phyloP scores from a whole-genome alignment of 1,140 invertebrate genomes.

The Halyomorpha halys region DNA sequence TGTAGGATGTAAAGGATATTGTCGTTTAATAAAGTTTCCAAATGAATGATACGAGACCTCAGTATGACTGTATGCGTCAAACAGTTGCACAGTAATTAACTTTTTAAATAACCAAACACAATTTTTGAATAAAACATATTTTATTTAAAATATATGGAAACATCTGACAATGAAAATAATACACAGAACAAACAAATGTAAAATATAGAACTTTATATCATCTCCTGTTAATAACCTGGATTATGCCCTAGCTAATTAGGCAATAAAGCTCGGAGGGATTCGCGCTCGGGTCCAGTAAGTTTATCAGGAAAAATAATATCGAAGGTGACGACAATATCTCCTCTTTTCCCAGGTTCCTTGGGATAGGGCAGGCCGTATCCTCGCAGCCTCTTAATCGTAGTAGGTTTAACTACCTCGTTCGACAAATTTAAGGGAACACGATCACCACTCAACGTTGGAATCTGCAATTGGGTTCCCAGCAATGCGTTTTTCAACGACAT shows the following conservation, averaged over 20 bases:
- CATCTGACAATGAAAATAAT: too few relatives aligned
- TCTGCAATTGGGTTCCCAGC: constrained; percentile 76
- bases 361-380: constrained; percentile 91
- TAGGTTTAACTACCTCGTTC: constrained; percentile 85
- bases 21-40: too few relatives aligned
- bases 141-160: too few relatives aligned
- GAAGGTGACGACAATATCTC: constrained; percentile 93
- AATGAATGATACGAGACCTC: too few relatives aligned
- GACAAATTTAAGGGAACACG: constrained; percentile 74
- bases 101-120: too few relatives aligned
- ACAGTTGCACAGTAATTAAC: too few relatives aligned
- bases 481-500: constrained; percentile 36
- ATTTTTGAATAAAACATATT: too few relatives aligned
- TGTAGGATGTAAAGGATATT: too few relatives aligned
- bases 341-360: constrained; percentile 81
- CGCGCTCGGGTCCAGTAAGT: constrained; percentile 69
- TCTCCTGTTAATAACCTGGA: too few relatives aligned
- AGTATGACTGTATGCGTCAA: too few relatives aligned
- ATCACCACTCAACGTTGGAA: constrained; percentile 83
- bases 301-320: constrained; percentile 93
- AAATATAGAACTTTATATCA: too few relatives aligned
- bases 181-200: too few relatives aligned
- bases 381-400: constrained; percentile 75
- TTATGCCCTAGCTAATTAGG: constrained; percentile 39
- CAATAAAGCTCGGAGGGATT: constrained; percentile 80